Evolutionary conservation across 2,888 invertebrate species (phyloP).

Genomic region (Drosophila planitibia): DNA sequence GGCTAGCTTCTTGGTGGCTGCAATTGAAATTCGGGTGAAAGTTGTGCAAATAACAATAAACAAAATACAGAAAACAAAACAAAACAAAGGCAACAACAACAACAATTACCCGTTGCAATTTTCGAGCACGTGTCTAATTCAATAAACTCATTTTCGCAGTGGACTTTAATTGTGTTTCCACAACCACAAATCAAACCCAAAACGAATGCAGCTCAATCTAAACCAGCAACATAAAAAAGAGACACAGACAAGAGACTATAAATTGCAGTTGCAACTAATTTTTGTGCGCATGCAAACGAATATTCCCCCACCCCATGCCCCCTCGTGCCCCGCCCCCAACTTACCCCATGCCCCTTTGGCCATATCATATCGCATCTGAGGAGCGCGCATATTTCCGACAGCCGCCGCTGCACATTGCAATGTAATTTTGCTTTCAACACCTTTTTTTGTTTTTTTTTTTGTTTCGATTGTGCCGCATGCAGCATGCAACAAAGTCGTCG

Average conservation of each 20-base stretch:
- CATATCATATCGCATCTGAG: slow-evolving; percentile 78
- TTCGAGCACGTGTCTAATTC: slow-evolving; percentile 76
- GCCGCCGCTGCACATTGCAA: slow-evolving; percentile 66
- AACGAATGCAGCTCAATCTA: slow-evolving; percentile 58
- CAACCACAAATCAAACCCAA: slow-evolving; percentile 60
- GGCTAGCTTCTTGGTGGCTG: slow-evolving; percentile 21
- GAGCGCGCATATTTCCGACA: slow-evolving; percentile 75
- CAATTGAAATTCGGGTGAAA: slow-evolving; percentile 43
- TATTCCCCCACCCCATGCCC: slow-evolving; percentile 15
- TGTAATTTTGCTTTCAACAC: slow-evolving; percentile 81
- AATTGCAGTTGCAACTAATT: slow-evolving; percentile 79
- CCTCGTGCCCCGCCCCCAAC: neutral
- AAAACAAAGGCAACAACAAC: slow-evolving; percentile 20
- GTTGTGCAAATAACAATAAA: slow-evolving; percentile 24
- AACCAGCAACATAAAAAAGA: slow-evolving; percentile 14
- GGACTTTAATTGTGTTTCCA: slow-evolving; percentile 66
- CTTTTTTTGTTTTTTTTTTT: slow-evolving; percentile 55
- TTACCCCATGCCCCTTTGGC: slow-evolving; percentile 24
- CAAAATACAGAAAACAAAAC: neutral
- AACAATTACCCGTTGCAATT: slow-evolving; percentile 54
- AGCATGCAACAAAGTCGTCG: slow-evolving; percentile 62
- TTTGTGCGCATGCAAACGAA: slow-evolving; percentile 75
- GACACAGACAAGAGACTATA: slow-evolving; percentile 44
- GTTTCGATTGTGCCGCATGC: slow-evolving; percentile 41
- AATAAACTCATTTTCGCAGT: slow-evolving; percentile 64